Percentiles rank a stretch among this genome's conserved stretches.
phyloP scores from a whole-genome alignment of 2,797 vertebrate genomes.

The Ceryle rudis region DNA sequence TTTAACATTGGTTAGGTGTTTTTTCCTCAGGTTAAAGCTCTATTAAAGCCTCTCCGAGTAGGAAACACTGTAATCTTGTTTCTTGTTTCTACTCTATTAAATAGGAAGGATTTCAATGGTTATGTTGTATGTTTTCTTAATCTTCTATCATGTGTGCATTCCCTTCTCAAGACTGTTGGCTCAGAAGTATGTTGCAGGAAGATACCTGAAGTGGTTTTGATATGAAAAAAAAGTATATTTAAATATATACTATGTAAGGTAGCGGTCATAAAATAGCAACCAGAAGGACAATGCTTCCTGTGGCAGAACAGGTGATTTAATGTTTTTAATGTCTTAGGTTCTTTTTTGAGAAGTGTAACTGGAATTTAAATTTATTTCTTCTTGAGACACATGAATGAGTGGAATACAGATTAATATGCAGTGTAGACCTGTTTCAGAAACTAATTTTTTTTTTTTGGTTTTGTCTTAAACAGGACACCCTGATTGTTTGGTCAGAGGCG shows the following conservation, averaged over 20 bases:
- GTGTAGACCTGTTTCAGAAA: neutral
- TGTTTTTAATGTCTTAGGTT: neutral
- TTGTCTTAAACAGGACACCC: slow-evolving; percentile 87
- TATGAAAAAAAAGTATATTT: neutral
- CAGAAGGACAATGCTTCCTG: neutral
- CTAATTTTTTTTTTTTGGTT: neutral
- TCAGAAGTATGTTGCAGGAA: neutral
- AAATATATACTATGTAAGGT: neutral
- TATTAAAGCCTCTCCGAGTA: neutral
- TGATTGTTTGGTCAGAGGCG: slow-evolving; percentile 99
- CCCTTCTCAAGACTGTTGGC: neutral
- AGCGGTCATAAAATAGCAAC: neutral
- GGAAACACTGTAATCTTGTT: neutral
- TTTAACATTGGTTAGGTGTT: neutral
- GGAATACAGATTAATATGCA: neutral
- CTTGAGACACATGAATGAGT: neutral
- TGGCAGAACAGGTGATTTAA: neutral
- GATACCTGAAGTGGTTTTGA: neutral
- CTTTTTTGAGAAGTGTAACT: neutral
- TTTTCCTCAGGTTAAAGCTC: neutral
- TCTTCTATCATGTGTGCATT: neutral
- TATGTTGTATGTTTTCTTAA: neutral
- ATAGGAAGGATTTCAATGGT: neutral
- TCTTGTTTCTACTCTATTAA: neutral
- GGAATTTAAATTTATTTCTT: neutral